These are phyloP conservation scores for Chelonoidis abingdonii DNA, from an alignment of 2,113 vertebrate species.

Conservation along the genomic window DNA sequence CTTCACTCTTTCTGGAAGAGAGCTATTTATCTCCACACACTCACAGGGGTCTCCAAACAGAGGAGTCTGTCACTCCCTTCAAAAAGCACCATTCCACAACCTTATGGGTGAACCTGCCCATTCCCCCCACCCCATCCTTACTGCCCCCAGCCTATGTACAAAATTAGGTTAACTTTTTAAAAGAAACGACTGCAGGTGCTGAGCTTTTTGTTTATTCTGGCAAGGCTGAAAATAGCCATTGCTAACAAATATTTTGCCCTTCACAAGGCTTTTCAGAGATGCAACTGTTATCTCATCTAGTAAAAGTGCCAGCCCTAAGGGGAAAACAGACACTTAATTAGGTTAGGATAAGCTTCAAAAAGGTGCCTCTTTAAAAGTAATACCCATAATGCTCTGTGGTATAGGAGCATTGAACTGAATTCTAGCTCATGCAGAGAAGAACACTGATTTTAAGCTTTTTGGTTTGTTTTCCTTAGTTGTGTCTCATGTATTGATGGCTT, in stretches of 20 bases:
- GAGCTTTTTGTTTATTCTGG: slow-evolving; percentile 63
- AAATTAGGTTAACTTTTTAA: slow-evolving; percentile 60
- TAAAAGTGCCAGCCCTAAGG: slow-evolving; percentile 56
- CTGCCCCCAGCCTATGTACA: not conserved
- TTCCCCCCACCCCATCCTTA: accelerated
- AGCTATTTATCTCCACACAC: slow-evolving; percentile 14
- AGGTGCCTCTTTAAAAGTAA: slow-evolving; percentile 46
- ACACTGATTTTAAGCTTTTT: slow-evolving; percentile 24
- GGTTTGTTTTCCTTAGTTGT: not conserved
- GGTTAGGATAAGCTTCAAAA: slow-evolving; percentile 60
- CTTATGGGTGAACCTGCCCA: accelerated
- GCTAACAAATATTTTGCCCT: slow-evolving; percentile 70
- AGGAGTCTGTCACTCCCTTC: not conserved
- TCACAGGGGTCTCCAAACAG: slow-evolving; percentile 8
- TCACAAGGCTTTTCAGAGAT: slow-evolving; percentile 54
- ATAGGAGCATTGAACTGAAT: slow-evolving; percentile 11
- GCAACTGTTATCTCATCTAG: slow-evolving; percentile 72
- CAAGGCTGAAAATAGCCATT: slow-evolving; percentile 69
- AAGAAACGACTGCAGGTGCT: slow-evolving; percentile 68
- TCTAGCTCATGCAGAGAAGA: not conserved
- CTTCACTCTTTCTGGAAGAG: slow-evolving; percentile 21
- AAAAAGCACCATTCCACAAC: slow-evolving; percentile 3
- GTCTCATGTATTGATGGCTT: not conserved
- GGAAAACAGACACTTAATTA: slow-evolving; percentile 63
- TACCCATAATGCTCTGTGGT: slow-evolving; percentile 30